Evolutionary conservation across 2,113 vertebrate species (phyloP).

Genomic region (Saguinus imperator): DNA sequence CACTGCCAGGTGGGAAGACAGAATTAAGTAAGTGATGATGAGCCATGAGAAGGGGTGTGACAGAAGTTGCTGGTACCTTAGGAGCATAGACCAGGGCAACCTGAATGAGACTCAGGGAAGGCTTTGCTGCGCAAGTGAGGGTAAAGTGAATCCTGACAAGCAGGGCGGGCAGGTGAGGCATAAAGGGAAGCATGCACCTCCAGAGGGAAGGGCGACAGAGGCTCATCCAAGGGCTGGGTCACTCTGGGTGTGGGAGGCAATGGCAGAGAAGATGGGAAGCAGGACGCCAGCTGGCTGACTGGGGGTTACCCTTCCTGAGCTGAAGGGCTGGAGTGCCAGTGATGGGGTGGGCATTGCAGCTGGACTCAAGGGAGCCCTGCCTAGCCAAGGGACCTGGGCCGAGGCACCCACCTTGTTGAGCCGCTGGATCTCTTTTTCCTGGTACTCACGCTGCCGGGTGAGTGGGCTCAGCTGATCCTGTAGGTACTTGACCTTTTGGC

Average conservation of each 20-base stretch:
- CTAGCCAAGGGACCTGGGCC: background rate
- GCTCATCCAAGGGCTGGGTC: background rate
- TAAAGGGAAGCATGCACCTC: background rate
- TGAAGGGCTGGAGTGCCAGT: background rate
- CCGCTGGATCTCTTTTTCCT: constrained; percentile 97
- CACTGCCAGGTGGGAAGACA: background rate
- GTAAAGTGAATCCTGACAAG: background rate
- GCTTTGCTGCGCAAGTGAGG: background rate
- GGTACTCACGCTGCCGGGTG: constrained; percentile 94
- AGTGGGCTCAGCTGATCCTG: constrained; percentile 95
- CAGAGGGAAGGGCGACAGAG: background rate
- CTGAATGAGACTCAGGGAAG: background rate
- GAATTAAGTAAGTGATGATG: too few relatives aligned
- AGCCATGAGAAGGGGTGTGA: background rate
- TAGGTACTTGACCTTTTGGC: constrained; percentile 93
- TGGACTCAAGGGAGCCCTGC: background rate
- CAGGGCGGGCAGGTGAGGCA: background rate
- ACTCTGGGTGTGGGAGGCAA: rapidly evolving
- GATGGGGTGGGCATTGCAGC: too few relatives aligned
- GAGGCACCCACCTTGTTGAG: constrained; percentile 90
- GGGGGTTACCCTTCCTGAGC: background rate
- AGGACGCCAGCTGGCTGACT: rapidly evolving
- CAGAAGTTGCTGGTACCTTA: background rate
- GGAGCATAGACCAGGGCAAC: background rate
- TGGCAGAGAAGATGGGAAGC: background rate